A percentile compares a stretch with the other conserved stretches of the same genome.
Conservation (phyloP, 1,140 invertebrate genomes). For the Dysdera silvatica region DNA sequence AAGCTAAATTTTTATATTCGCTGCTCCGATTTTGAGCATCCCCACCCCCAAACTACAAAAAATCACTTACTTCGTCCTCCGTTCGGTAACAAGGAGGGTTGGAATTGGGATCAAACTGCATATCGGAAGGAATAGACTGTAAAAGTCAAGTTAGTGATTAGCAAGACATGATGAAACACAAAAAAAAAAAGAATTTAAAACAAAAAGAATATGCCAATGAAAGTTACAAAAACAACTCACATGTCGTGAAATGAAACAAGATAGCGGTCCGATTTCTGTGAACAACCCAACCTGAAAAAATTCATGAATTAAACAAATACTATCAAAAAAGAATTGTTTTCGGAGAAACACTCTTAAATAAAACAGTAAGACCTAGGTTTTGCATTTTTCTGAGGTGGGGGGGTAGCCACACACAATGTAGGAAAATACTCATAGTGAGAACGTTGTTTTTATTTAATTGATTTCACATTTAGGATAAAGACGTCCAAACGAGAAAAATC, state of each 20-base stretch:
- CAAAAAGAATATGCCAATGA: not conserved
- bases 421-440: too few species aligned
- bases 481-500: too few species aligned
- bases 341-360: not conserved
- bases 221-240: slow-evolving; percentile 53
- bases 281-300: slow-evolving; percentile 86
- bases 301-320: not conserved
- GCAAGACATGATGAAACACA: too few species aligned
- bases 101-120: slow-evolving; percentile 97
- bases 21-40: too few species aligned
- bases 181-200: not conserved
- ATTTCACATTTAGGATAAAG: too few species aligned
- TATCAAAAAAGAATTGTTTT: not conserved
- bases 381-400: too few species aligned
- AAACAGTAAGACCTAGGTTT: too few species aligned
- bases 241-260: slow-evolving; percentile 98
- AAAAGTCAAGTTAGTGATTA: slow-evolving; percentile 38
- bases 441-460: too few species aligned
- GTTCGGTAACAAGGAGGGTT: slow-evolving; percentile 98
- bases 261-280: slow-evolving; percentile 97
- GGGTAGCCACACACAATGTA: too few species aligned
- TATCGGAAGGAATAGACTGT: slow-evolving; percentile 95
- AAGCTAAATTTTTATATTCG: too few species aligned
- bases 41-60: too few species aligned
- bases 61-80: slow-evolving; percentile 73